Percentiles rank a stretch among this genome's conserved stretches.
These are phyloP conservation scores for Drosophila tripunctata DNA, from an alignment of 2,888 invertebrate genomes.

Conservation along the genomic window DNA sequence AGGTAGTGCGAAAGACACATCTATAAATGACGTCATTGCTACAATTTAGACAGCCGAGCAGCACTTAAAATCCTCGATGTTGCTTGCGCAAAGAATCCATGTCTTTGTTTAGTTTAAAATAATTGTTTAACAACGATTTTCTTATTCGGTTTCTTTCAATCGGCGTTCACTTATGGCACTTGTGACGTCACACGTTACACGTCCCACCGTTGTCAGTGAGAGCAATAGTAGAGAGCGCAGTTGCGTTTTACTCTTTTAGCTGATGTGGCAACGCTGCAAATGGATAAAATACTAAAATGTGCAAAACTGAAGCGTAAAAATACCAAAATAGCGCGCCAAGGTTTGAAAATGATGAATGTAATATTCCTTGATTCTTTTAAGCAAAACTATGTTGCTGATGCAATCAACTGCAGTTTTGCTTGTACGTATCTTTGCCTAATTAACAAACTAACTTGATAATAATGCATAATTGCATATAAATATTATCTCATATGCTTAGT, in stretches of 20 bases:
- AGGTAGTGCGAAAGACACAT: conserved; percentile 18
- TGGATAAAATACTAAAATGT: conserved; percentile 10
- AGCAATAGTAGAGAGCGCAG: conserved; percentile 2
- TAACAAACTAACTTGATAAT: conserved; percentile 11
- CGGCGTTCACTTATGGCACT: not conserved
- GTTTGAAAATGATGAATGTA: not conserved
- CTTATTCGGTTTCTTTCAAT: conserved; percentile 5
- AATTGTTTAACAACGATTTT: not conserved
- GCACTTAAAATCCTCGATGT: not conserved
- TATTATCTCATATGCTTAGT: conserved; percentile 23
- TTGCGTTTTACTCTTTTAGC: conserved; percentile 11
- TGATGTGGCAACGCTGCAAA: conserved; percentile 31
- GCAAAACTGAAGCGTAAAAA: conserved; percentile 19
- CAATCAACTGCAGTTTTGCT: not conserved
- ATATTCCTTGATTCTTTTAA: not conserved
- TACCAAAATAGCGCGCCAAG: not conserved
- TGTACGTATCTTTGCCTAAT: not conserved
- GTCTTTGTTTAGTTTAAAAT: not conserved
- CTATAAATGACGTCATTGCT: not conserved
- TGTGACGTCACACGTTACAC: conserved; percentile 3
- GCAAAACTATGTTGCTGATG: not conserved
- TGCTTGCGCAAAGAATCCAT: not conserved
- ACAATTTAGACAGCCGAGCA: not conserved
- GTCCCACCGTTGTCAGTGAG: not conserved
- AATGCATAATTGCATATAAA: conserved; percentile 8